These are phyloP conservation scores for Apoda limacodes DNA, from an alignment of 2,888 invertebrate species.

Conservation along the genomic window DNA sequence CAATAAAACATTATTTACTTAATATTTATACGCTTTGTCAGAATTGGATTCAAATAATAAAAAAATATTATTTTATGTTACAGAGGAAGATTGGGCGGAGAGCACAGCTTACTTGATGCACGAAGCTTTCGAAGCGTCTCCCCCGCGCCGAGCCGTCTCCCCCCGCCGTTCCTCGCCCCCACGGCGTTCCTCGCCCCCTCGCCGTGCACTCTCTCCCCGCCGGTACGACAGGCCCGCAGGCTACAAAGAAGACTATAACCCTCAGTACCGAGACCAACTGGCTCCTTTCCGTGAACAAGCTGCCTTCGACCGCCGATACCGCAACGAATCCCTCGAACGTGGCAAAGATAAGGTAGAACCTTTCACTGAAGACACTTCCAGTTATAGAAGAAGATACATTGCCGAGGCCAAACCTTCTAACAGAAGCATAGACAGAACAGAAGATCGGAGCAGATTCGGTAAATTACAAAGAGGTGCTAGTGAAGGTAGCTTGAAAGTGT, in stretches of 20 bases:
- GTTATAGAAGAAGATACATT: conserved; percentile 62
- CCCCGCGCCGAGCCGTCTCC: conserved; percentile 45
- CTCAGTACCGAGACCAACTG: conserved; percentile 42
- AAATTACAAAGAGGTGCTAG: conserved; percentile 53
- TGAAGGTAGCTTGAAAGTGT: conserved; percentile 55
- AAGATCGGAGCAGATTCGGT: conserved; percentile 57
- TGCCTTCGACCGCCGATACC: conserved; percentile 52
- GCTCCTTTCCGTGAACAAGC: conserved; percentile 49
- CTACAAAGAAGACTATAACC: conserved; percentile 30
- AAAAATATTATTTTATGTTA: too few relatives aligned
- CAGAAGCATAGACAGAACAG: conserved; percentile 52
- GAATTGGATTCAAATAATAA: too few relatives aligned
- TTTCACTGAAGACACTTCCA: conserved; percentile 41
- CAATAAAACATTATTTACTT: too few relatives aligned
- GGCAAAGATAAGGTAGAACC: conserved; percentile 50
- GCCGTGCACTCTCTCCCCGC: conserved; percentile 32
- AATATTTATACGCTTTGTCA: too few relatives aligned
- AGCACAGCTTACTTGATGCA: conserved; percentile 75
- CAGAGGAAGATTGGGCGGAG: conserved; percentile 83
- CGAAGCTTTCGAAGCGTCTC: conserved; percentile 63
- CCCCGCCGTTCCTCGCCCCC: conserved; percentile 29
- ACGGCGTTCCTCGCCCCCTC: conserved; percentile 39
- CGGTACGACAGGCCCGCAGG: conserved; percentile 28
- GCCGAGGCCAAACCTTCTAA: conserved; percentile 59
- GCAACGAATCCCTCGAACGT: conserved; percentile 55